Base-by-base conservation (phyloP, 2,113 vertebrate species). In the Formicarius rufipectus region DNA sequence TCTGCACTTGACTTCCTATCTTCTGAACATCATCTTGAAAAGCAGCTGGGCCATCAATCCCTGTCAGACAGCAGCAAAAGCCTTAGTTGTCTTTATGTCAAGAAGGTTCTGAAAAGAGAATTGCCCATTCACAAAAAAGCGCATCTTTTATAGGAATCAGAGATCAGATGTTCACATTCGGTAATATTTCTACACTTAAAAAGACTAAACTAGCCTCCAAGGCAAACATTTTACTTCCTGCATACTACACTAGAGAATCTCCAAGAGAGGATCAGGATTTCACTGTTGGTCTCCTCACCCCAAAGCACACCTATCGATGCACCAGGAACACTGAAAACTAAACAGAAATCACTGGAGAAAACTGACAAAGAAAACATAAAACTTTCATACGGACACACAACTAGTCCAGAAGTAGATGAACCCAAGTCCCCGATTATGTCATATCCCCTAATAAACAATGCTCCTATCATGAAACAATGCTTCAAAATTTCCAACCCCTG, bases 11-110 rank as follows among this genome's bases (percentile, higher is more conserved):
- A 93, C 98, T 97, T 91, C 95, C 97, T 79, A 97, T 95, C 95
- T 98, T 98, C 95, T 98, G 98, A 87, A 98, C 97, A 33, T 99
- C 99, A 35, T 99, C 98, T 90, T 98, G 98, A 96, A 98, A 98
- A 95, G 98, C 98, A 85, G 98, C 98, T 67, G 98, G 98, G 95
- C 99, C 98, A 91, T 99, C 98, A 91, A 98, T 98, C 66, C 99
- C 99, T 99, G 98, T 91, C 76, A 97, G 90, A 97, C 89, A 96
- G 80, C 42, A 93, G 87, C 45, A 94, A 93, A 94, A 95, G 30
- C 52, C 21, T 92, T 27, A 49, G 52, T 7, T 84, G 74, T 33
- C 47, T 68, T 45, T 53, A 60, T 68, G 42, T 92, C 31, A 67
- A 50, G 47, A 44, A 62, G 12, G 59, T 87, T 62, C 12, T 58